Evolutionary conservation across 1,140 invertebrate genomes (phyloP), one percentile per base, ranked within the genome.

Genomic region (Pseudomyrmex gracilis): DNA sequence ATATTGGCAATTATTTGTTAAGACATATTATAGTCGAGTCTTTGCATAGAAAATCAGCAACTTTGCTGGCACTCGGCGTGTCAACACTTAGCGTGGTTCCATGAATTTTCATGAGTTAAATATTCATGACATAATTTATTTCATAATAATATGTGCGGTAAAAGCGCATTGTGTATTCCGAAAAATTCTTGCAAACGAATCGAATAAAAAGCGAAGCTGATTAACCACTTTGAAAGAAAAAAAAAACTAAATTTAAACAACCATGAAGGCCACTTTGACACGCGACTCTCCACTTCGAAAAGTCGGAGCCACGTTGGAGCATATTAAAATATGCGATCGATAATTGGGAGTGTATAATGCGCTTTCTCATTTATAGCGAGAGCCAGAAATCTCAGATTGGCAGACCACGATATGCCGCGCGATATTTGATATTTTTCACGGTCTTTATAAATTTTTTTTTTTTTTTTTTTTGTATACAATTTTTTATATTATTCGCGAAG

Each of bases 41-140:
- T 58, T 80, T 80, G 66, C 76, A 71, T 80, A 80, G 76, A 71
- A 58, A 80, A 80, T 43, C 60, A 57, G 51, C 68, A 71, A 71
- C 51, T 71, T 70, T 70, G 64, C 24, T 43, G 53, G 55, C 53
- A 80, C 43, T 80, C 66, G 45, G 58, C 66, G 53, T 45, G 76
- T 80, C 71, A 80, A 80, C 68, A 80, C 66, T 80, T 71, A 71
- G 71, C 34, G 53, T 57, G 60, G 66, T 68, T 49, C 53, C 47
- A 80, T 80, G 76, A 80, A 80, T 80, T 80, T 80, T 80, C 66
- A 80, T 80, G 76, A 80, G 64, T 34, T 70, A 22, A 70, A 80
- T 80, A 80, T 80, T 70, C 76, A 80, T 80, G 76, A 70, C 58
- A 66, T 71, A 51, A 80, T 80, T 58, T 80, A 80, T 80, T 80